Evolutionary conservation across 2,797 vertebrate genomes (phyloP).

Genomic region (Protonibea diacanthus): DNA sequence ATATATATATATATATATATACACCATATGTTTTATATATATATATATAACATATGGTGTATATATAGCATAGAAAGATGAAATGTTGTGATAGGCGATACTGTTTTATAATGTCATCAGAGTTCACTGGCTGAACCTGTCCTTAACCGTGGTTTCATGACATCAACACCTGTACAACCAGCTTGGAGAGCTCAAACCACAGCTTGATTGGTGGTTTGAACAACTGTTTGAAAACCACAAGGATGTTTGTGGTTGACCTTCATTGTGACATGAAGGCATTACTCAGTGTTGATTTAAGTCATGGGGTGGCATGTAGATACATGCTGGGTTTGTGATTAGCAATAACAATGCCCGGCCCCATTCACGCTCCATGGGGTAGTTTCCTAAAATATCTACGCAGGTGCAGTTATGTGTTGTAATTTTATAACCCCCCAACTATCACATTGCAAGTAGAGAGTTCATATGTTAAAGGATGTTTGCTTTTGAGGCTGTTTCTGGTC

Average conservation of each 20-base stretch:
- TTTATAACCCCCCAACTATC: not conserved
- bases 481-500: not conserved
- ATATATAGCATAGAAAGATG: not conserved
- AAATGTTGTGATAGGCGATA: not conserved
- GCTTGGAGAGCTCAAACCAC: slow-evolving; percentile 34
- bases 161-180: slow-evolving; percentile 61
- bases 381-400: slow-evolving; percentile 19
- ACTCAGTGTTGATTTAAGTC: slow-evolving; percentile 43
- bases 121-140: slow-evolving; percentile 39
- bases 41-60: not conserved
- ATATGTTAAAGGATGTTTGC: not conserved
- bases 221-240: slow-evolving; percentile 41
- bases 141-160: slow-evolving; percentile 43
- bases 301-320: slow-evolving; percentile 8
- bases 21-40: too few relatives aligned
- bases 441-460: not conserved
- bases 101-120: not conserved
- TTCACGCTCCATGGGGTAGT: not conserved
- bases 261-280: slow-evolving; percentile 28
- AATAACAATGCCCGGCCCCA: slow-evolving; percentile 3
- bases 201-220: slow-evolving; percentile 29
- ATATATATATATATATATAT: not conserved
- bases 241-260: slow-evolving; percentile 54
- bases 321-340: slow-evolving; percentile 30
- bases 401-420: not conserved